Conservation (phyloP, 2,797 vertebrate species). For the Xerus rutilus region DNA sequence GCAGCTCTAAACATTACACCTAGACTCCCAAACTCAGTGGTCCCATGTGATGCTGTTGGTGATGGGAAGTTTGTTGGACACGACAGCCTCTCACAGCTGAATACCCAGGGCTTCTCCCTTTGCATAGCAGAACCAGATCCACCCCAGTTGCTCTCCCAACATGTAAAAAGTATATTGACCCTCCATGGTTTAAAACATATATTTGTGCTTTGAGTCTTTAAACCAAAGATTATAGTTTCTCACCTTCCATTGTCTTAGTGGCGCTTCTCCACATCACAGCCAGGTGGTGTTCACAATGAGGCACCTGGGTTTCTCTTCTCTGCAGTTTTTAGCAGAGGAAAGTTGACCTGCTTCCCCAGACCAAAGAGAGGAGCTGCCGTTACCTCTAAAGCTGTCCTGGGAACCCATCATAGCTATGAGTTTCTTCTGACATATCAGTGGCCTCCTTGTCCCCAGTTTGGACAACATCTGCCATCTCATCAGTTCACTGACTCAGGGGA, state of each 20-base stretch:
- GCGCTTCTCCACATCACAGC: not conserved
- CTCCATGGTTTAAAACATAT: conserved; percentile 17
- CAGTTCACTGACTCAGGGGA: not conserved
- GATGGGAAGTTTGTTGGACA: not conserved
- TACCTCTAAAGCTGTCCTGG: too few species aligned
- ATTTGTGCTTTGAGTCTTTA: conserved; percentile 32
- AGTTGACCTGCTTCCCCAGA: not conserved
- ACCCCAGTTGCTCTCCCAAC: not conserved
- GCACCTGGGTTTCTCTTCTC: not conserved
- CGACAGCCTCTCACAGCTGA: not conserved
- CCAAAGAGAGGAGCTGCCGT: not conserved
- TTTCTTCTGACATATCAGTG: not conserved
- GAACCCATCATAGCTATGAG: rapidly evolving
- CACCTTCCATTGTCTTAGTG: not conserved
- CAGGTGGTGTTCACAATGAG: not conserved
- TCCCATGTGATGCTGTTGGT: not conserved
- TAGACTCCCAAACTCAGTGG: not conserved
- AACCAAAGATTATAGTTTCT: conserved; percentile 10
- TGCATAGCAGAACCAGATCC: not conserved
- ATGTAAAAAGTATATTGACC: not conserved
- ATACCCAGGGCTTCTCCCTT: not conserved
- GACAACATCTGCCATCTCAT: not conserved
- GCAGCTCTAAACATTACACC: not conserved
- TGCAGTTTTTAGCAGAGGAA: not conserved
- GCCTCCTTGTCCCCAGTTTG: not conserved